Conservation (phyloP, 2,888 invertebrate species). For the Aphodius granarius region DNA sequence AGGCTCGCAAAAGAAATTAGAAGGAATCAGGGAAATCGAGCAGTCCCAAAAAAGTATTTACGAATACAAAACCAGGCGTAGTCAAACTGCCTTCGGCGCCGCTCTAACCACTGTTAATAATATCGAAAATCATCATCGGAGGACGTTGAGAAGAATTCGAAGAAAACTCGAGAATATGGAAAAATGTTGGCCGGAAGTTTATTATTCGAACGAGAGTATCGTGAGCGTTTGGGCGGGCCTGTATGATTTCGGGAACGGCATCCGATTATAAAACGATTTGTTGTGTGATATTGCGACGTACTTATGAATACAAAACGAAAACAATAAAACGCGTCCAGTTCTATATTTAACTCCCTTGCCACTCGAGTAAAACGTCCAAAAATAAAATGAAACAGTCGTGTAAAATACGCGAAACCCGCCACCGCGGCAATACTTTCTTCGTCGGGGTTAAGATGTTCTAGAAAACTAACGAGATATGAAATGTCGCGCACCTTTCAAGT, state of each 20-base stretch:
- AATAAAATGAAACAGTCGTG: neutral
- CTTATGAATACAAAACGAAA: neutral
- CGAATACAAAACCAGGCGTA: slow-evolving; percentile 14
- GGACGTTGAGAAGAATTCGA: slow-evolving; percentile 25
- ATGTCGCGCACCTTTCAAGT: neutral
- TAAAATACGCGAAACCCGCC: neutral
- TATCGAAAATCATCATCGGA: slow-evolving; percentile 5
- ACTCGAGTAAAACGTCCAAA: neutral
- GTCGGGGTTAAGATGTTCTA: neutral
- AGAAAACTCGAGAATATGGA: slow-evolving; percentile 26
- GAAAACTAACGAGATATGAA: neutral
- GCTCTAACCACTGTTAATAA: neutral
- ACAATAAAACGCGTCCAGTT: neutral
- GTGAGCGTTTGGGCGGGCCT: slow-evolving; percentile 27
- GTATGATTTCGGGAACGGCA: no score
- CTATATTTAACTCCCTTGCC: neutral
- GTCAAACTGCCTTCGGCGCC: neutral
- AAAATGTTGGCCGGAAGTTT: slow-evolving; percentile 29
- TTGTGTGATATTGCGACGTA: no score
- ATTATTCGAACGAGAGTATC: slow-evolving; percentile 26
- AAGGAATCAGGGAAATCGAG: slow-evolving; percentile 18
- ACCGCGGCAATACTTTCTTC: neutral
- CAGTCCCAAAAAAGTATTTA: slow-evolving; percentile 18
- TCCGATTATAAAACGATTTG: no score
- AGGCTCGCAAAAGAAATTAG: slow-evolving; percentile 9